Evolutionary conservation across 2,113 vertebrate genomes (phyloP), one percentile per base, ranked within the genome.

Genomic region (Morone saxatilis): DNA sequence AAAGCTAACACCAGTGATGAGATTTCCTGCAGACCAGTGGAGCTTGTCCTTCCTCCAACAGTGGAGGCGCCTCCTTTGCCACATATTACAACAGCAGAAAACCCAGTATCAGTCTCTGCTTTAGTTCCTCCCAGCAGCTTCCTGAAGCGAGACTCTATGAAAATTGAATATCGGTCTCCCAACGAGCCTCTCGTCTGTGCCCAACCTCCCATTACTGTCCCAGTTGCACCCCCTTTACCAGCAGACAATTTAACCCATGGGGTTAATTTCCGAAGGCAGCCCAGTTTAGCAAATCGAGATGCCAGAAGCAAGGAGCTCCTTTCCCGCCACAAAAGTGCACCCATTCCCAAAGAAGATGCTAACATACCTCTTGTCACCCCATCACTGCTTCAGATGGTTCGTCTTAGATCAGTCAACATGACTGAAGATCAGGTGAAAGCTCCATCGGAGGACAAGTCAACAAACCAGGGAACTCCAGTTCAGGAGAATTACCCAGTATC

Each of bases 381-480:
- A 1, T 99, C 98, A 0, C 93, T 99, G 78, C 96, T 99, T 89
- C 98, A 99, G 92, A 99, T 98, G 97, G 98, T 99, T 51, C 95
- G 97, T 17, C 95, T 99, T 71, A 96, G 97, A 80, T 97, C 98
- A 0, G 95, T 99, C 85, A 97, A 94, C 40, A 86, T 95, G 2
- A 76, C 71, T 0, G 93, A 94, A 1, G 94, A 94, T 47, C 87
- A 91, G 80, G 47, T 50, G n/a, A 87, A 80, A 51, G 38, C 69
- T n/a, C 36, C 61, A 4, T 22, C 75, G 1, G 92, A 92, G 36
- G 88, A 92, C 43, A 87, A 84, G 41, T 61, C 89, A 56, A 71
- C 50, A 41, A 82, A 81, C 14, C 80, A 79, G 7, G 76, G 11
- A 1, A n/a, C 38, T 19, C n/a, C 61, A 14, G 43, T 47, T 36